phyloP scores from a whole-genome alignment of 2,888 invertebrate genomes.

The Orchesella flavescens region DNA sequence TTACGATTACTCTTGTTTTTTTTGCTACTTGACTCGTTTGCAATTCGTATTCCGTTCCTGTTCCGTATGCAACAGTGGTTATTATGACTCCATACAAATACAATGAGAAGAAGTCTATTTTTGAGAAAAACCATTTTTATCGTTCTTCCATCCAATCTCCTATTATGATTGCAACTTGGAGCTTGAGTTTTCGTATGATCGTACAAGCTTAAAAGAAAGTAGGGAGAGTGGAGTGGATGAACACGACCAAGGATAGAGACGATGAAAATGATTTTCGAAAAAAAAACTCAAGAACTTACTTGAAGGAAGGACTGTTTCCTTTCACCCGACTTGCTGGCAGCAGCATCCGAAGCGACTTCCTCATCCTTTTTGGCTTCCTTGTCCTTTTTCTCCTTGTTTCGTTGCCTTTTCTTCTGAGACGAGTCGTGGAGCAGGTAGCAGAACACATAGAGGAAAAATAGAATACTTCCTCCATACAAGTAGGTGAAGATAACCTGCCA shows the following conservation, averaged over 20 bases:
- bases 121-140: too few species aligned
- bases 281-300: conserved; percentile 62
- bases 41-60: too few species aligned
- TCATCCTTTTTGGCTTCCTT: conserved; percentile 71
- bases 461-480: conserved; percentile 92
- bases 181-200: too few species aligned
- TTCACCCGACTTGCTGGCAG: conserved; percentile 72
- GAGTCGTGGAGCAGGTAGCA: conserved; percentile 93
- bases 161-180: too few species aligned
- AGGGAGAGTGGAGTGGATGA: too few species aligned
- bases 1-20: neutral
- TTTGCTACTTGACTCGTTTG: neutral
- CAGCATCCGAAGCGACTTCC: conserved; percentile 71
- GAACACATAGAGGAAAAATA: conserved; percentile 94
- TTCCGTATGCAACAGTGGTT: too few species aligned
- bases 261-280: conserved; percentile 50
- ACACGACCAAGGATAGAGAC: neutral
- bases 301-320: conserved; percentile 72
- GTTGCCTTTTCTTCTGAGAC: conserved; percentile 72
- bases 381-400: conserved; percentile 70
- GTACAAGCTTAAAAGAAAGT: too few species aligned
- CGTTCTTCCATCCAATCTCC: too few species aligned
- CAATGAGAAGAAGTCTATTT: too few species aligned
- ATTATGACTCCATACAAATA: too few species aligned
- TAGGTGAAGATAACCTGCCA: conserved; percentile 90